phyloP scores from a whole-genome alignment of 2,888 invertebrate species.

The Silvanus unidentatus region DNA sequence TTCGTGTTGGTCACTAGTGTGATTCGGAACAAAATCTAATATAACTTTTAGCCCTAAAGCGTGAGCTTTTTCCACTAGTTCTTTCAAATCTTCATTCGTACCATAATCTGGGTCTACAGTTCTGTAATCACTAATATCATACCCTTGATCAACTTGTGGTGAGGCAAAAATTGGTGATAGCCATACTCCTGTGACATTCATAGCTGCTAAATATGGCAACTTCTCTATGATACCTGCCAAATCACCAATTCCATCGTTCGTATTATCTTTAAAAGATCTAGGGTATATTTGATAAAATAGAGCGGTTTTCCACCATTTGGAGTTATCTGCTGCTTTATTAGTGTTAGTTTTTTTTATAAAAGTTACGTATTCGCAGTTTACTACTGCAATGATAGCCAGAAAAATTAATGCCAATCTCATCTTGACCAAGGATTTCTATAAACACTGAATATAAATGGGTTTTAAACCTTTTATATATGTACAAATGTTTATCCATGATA shows the following conservation, averaged over 20 bases:
- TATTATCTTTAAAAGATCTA: slow-evolving; percentile 75
- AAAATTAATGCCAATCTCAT: no score
- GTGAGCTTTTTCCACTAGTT: slow-evolving; percentile 53
- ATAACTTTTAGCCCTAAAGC: slow-evolving; percentile 50
- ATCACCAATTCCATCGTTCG: slow-evolving; percentile 84
- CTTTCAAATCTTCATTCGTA: slow-evolving; percentile 63
- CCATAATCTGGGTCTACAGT: slow-evolving; percentile 70
- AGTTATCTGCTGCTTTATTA: no score
- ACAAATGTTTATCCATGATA: no score
- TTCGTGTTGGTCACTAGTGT: slow-evolving; percentile 69
- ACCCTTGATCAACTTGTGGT: slow-evolving; percentile 82
- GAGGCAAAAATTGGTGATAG: slow-evolving; percentile 78
- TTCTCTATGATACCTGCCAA: slow-evolving; percentile 51
- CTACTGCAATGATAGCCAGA: no score
- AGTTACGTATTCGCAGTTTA: no score
- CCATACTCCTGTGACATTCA: slow-evolving; percentile 73
- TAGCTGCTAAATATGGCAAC: slow-evolving; percentile 44
- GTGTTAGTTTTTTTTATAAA: no score
- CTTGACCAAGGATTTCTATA: no score
- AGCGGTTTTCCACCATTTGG: slow-evolving; percentile 83
- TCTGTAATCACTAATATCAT: slow-evolving; percentile 76
- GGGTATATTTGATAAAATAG: slow-evolving; percentile 83
- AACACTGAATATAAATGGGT: no score
- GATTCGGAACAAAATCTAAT: slow-evolving; percentile 51
- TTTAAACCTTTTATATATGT: no score